These are phyloP conservation scores for Neogobius melanostomus DNA, from an alignment of 2,113 vertebrate species.

Conservation along the genomic window DNA sequence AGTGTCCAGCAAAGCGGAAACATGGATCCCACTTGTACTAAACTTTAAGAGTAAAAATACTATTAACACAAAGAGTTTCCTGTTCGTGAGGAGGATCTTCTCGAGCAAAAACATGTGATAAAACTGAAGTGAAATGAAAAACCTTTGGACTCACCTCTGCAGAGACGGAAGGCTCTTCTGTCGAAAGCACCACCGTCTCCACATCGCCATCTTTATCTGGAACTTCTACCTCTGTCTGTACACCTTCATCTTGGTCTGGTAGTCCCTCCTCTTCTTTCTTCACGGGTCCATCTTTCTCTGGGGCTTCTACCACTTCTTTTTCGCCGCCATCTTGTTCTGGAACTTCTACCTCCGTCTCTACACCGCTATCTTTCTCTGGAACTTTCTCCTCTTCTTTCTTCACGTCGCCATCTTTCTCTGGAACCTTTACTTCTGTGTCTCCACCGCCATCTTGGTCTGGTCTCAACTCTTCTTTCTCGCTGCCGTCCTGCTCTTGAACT, in stretches of 20 bases:
- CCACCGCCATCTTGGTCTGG: not conserved
- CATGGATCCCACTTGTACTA: too few species aligned
- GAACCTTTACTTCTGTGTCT: not conserved
- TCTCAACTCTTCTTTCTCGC: slow-evolving; percentile 24
- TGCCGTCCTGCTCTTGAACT: not conserved
- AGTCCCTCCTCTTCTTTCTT: slow-evolving; percentile 17
- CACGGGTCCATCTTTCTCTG: slow-evolving; percentile 22
- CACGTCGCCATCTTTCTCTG: not conserved
- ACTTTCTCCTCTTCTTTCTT: not conserved
- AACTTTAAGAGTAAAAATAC: too few species aligned
- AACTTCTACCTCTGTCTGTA: not conserved
- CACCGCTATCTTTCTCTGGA: not conserved
- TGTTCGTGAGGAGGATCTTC: too few species aligned
- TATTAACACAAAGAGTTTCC: too few species aligned
- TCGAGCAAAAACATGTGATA: too few species aligned
- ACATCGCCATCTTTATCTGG: too few species aligned
- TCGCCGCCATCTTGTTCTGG: not conserved
- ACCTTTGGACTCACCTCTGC: too few species aligned
- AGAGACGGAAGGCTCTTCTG: too few species aligned
- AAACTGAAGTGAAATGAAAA: too few species aligned
- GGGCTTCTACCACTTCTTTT: slow-evolving; percentile 5
- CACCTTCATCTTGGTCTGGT: not conserved
- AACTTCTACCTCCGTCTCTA: not conserved
- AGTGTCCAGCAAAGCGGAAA: too few species aligned
- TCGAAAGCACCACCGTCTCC: too few species aligned